Evolutionary conservation across 2,888 invertebrate genomes (phyloP).

Genomic region (Azorinus chamasolen): DNA sequence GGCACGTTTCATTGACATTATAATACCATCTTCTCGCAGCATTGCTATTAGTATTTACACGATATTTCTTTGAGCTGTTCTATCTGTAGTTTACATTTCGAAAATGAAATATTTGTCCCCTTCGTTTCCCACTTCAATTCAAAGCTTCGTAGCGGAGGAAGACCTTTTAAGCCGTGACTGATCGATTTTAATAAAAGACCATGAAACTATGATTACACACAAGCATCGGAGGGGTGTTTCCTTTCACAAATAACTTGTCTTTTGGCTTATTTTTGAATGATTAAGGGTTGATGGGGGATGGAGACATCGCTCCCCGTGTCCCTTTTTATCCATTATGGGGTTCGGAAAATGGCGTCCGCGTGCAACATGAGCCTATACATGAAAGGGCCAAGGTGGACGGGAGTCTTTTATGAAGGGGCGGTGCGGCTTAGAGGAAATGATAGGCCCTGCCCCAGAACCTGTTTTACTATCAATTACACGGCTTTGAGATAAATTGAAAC

Average conservation of each 20-base stretch:
- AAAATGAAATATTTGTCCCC: no score
- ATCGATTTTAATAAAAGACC: slow-evolving; percentile 63
- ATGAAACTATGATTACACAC: slow-evolving; percentile 43
- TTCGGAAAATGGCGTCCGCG: slow-evolving; percentile 47
- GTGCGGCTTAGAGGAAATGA: slow-evolving; percentile 43
- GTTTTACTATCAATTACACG: slow-evolving; percentile 20
- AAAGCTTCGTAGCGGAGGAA: background rate
- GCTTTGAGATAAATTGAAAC: background rate
- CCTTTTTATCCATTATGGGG: slow-evolving; percentile 45
- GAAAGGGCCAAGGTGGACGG: slow-evolving; percentile 36
- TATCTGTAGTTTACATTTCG: background rate
- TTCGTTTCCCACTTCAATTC: background rate
- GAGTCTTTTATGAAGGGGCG: slow-evolving; percentile 48
- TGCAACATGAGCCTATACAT: slow-evolving; percentile 50
- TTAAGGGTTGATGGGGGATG: slow-evolving; percentile 43
- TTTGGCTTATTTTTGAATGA: slow-evolving; percentile 44
- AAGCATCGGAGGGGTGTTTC: slow-evolving; percentile 54
- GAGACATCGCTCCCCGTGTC: slow-evolving; percentile 15
- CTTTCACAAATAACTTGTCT: slow-evolving; percentile 54
- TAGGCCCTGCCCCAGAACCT: slow-evolving; percentile 21
- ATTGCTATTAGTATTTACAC: slow-evolving; percentile 58
- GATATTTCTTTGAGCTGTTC: slow-evolving; percentile 50
- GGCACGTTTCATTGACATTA: slow-evolving; percentile 64
- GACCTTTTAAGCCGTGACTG: slow-evolving; percentile 33
- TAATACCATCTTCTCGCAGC: slow-evolving; percentile 38